Evolutionary conservation across 2,113 vertebrate genomes (phyloP).

Genomic region (Oreotrochilus melanogaster): DNA sequence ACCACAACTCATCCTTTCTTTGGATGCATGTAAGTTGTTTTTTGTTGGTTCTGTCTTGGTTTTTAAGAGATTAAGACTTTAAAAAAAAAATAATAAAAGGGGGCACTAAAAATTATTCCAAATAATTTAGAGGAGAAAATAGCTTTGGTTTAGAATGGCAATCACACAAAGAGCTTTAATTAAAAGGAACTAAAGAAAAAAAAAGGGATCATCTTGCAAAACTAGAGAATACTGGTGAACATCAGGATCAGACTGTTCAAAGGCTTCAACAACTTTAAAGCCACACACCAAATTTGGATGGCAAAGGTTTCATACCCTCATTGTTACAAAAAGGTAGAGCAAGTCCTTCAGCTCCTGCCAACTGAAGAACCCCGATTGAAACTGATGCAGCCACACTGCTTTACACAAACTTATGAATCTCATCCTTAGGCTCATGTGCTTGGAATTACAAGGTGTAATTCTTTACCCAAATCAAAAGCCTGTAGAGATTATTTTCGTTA

Average conservation of each 20-base stretch:
- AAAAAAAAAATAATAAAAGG: neutral
- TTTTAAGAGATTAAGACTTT: neutral
- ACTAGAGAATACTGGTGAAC: neutral
- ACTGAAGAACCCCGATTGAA: neutral
- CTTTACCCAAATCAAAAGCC: neutral
- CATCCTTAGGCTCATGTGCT: fast-evolving
- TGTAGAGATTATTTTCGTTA: neutral
- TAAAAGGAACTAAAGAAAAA: neutral
- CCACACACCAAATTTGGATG: neutral
- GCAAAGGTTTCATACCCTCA: neutral
- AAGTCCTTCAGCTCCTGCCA: neutral
- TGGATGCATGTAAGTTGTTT: neutral
- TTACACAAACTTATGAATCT: neutral
- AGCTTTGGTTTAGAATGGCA: fast-evolving
- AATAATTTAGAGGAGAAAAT: neutral
- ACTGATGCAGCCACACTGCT: neutral
- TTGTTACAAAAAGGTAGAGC: neutral
- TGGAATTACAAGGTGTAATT: neutral
- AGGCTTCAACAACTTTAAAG: neutral
- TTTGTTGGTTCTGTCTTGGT: neutral
- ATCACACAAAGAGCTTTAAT: neutral
- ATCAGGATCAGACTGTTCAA: neutral
- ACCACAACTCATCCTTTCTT: neutral
- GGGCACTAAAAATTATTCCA: neutral
- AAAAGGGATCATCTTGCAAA: neutral